Base-by-base conservation (phyloP, 2,888 invertebrate species). In the Strigamia transsilvanica region DNA sequence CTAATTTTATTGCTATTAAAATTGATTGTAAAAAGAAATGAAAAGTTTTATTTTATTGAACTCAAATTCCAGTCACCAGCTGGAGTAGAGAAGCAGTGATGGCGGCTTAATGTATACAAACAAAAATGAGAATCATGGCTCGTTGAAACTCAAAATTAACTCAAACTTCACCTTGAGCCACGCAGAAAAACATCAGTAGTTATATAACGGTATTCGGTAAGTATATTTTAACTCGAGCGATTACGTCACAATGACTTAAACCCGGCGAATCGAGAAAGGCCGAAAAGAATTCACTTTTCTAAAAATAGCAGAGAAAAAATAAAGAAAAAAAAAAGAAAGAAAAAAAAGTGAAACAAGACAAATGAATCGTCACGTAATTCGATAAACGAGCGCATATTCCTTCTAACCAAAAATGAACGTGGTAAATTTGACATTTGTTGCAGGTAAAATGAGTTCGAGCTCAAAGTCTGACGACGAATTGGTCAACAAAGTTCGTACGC, bases 381-480 rank as follows among this genome's bases (percentile, higher is more conserved):
- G 0, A 2, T 18, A 13, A 18, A 15, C 51, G n/a, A 6, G 2
- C 4, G 51, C 13, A 13, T 6, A 51, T 51, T 51, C 15, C 12
- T 2, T 15, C 4, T 18, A 10, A 51, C 1, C 51, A 18, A 0
- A 51, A 18, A 18, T 51, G 51, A 51, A 51, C 12, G 6, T 51
- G 0, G 18, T 51, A 18, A 51, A 51, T 51, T 51, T 51, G 51
- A 51, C 51, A 51, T 51, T 51, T 51, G 15, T 51, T 18, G 51
- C 18, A 51, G 51, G 6, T 10, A 51, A 51, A 51, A 51, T 51
- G 51, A 13, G 13, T 51, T 51, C 77, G 34, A 77, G 15, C 77
- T 13, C 80, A 80, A 80, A 80, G 80, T 46, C 80, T 80, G 80
- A 46, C 27, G 38, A 80, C 42, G 80, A 80, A 2, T 23, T 46